Percentiles rank a stretch among this genome's conserved stretches.
Conservation (phyloP, 2,797 vertebrate species). For the Typhlichthys subterraneus region DNA sequence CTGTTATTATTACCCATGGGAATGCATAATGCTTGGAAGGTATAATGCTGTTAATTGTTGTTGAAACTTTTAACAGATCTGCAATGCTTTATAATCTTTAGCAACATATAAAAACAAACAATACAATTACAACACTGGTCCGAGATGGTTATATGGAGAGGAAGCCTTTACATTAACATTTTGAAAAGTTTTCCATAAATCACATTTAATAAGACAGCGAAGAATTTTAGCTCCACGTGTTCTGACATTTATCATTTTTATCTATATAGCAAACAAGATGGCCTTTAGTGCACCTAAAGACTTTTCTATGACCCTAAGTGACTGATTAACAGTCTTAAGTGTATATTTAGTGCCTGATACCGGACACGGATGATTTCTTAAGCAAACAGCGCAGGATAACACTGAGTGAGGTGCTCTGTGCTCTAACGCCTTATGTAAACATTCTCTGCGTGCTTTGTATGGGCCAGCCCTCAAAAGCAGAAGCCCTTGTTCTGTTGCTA, state of each 20-base stretch:
- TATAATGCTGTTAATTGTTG: neutral
- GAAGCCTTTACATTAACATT: conserved; percentile 40
- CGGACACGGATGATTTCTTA: conserved; percentile 73
- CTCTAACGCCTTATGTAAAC: conserved; percentile 69
- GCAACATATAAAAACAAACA: conserved; percentile 1
- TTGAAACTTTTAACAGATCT: neutral
- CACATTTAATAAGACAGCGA: conserved; percentile 52
- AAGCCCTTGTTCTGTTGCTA: conserved; percentile 3
- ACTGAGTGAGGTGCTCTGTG: conserved; percentile 51
- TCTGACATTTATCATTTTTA: conserved; percentile 67
- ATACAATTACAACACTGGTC: conserved; percentile 40
- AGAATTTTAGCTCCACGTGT: conserved; percentile 47
- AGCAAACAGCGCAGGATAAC: conserved; percentile 65
- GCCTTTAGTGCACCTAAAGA: conserved; percentile 46
- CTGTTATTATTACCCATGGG: conserved; percentile 15
- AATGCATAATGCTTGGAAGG: neutral
- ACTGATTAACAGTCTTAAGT: conserved; percentile 52
- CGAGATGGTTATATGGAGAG: conserved; percentile 38
- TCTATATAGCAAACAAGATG: conserved; percentile 50
- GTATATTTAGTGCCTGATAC: conserved; percentile 71
- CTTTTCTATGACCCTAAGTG: conserved; percentile 49
- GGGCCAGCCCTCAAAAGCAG: conserved; percentile 28
- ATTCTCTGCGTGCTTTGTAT: conserved; percentile 46
- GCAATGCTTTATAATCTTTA: neutral
- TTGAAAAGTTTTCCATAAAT: conserved; percentile 57